Evolutionary conservation across 1,140 invertebrate species (phyloP).

Genomic region (Drosophila subpulchrella): DNA sequence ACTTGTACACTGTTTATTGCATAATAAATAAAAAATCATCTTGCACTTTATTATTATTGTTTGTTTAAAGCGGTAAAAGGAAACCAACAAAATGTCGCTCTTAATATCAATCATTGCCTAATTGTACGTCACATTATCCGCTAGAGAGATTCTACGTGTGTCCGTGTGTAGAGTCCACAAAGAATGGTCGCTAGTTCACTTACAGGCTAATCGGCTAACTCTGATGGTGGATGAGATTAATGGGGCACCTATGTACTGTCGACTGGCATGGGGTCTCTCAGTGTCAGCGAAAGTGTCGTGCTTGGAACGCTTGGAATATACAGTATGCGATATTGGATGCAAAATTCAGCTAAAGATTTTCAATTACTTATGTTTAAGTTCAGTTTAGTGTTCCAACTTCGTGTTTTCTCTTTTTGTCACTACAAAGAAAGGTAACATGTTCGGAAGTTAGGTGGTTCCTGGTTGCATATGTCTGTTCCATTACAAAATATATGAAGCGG

Average conservation of each 20-base stretch:
- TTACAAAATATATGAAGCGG: conserved; percentile 59
- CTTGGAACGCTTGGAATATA: conserved; percentile 51
- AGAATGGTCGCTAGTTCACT: conserved; percentile 49
- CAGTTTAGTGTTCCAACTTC: conserved; percentile 48
- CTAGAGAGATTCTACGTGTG: conserved; percentile 65
- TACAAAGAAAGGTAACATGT: conserved; percentile 76
- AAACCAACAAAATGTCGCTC: conserved; percentile 80
- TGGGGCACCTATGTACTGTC: conserved; percentile 25
- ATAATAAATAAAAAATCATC: conserved; percentile 52
- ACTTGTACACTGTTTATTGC: conserved; percentile 5
- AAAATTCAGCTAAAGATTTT: conserved; percentile 82
- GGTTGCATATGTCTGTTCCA: conserved; percentile 60
- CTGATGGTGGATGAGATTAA: conserved; percentile 34
- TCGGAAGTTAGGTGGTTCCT: conserved; percentile 79
- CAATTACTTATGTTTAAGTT: conserved; percentile 75
- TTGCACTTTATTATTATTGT: conserved; percentile 69
- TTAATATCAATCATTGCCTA: conserved; percentile 79
- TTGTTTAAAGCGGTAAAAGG: conserved; percentile 70
- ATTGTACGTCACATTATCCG: conserved; percentile 49
- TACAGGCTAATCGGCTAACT: conserved; percentile 37
- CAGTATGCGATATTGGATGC: conserved; percentile 41
- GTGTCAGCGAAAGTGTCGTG: conserved; percentile 32
- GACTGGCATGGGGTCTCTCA: conserved; percentile 69
- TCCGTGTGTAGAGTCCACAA: conserved; percentile 61
- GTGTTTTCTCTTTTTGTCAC: conserved; percentile 27